phyloP scores from a whole-genome alignment of 2,113 vertebrate species.

The Numenius arquata region DNA sequence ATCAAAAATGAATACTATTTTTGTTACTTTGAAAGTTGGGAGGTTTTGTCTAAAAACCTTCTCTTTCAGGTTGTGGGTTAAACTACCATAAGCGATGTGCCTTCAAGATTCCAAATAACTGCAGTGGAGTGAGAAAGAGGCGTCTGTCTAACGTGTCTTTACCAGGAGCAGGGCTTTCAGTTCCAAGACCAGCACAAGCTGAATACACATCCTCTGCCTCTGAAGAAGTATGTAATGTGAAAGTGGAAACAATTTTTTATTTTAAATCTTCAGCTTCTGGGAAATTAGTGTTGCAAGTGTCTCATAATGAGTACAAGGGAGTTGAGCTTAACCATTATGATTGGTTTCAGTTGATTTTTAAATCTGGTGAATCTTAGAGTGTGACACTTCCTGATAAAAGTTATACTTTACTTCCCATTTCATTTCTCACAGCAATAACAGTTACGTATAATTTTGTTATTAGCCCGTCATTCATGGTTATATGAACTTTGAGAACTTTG shows the following conservation, averaged over 20 bases:
- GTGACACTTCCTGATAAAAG: background rate
- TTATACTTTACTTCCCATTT: no score
- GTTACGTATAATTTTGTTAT: background rate
- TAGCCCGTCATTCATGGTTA: background rate
- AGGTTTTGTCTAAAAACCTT: background rate
- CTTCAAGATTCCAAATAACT: conserved; percentile 99
- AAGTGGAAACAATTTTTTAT: background rate
- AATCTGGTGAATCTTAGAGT: background rate
- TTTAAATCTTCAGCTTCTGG: background rate
- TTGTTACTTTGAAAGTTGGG: background rate
- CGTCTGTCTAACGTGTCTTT: conserved; percentile 92
- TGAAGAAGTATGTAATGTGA: conserved; percentile 85
- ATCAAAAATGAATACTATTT: background rate
- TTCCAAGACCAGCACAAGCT: conserved; percentile 83
- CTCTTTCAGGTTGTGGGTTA: conserved; percentile 88
- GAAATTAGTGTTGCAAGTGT: background rate
- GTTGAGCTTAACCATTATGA: background rate
- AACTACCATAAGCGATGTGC: conserved; percentile 98
- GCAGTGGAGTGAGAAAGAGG: conserved; percentile 92
- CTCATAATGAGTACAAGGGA: background rate
- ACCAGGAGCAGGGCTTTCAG: conserved; percentile 87
- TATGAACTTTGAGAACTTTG: background rate
- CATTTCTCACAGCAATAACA: no score
- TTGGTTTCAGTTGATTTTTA: background rate
- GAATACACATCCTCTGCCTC: conserved; percentile 78